These are phyloP conservation scores for Aphelinus certus DNA, from an alignment of 1,140 invertebrate species.

Conservation along the genomic window DNA sequence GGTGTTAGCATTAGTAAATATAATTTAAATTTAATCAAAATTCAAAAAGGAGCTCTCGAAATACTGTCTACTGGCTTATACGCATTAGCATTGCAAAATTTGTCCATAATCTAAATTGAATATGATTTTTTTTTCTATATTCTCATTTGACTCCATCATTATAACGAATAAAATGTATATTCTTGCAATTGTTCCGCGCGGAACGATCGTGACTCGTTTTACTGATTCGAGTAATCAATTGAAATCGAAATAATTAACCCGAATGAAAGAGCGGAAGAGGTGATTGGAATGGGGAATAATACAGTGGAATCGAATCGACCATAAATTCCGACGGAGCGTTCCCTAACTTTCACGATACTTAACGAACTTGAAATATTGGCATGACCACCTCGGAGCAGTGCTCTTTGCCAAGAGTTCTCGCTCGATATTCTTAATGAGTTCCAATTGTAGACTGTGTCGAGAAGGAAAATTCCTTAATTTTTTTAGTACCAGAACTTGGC, in stretches of 20 bases:
- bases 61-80: neutral
- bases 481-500: no score
- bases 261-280: neutral
- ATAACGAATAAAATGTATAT: no score
- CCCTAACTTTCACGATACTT: neutral
- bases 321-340: neutral
- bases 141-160: no score
- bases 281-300: neutral
- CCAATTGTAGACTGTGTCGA: neutral
- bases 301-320: neutral
- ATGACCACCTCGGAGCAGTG: neutral
- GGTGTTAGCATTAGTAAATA: conserved; percentile 16
- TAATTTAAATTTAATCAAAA: conserved; percentile 7
- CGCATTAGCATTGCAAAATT: neutral
- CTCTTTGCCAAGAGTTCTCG: conserved; percentile 5
- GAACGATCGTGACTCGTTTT: no score
- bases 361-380: conserved; percentile 2
- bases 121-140: no score
- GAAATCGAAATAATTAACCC: neutral
- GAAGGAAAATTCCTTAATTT: no score
- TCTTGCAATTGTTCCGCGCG: no score
- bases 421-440: neutral
- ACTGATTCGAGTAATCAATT: neutral
- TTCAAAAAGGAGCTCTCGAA: neutral
- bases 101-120: no score